These are phyloP conservation scores for Apolygus lucorum DNA, from an alignment of 1,140 invertebrate species.

Conservation along the genomic window DNA sequence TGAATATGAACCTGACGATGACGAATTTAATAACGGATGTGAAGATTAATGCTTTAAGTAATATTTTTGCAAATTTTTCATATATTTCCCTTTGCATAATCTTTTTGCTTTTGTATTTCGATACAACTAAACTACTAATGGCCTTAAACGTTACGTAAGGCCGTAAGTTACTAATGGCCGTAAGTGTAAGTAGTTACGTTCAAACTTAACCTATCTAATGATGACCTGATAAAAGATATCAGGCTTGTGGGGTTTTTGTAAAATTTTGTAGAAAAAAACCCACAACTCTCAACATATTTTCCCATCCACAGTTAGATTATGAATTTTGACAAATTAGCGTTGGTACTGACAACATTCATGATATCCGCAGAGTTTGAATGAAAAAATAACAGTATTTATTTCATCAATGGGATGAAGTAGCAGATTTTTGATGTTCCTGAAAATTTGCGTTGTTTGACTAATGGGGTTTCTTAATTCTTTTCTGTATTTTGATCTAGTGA, in stretches of 20 bases:
- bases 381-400: not conserved
- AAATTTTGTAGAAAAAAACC: not conserved
- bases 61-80: not conserved
- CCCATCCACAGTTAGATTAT: not conserved
- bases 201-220: not conserved
- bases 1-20: not conserved
- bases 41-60: not conserved
- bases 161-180: too few species aligned
- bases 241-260: not conserved
- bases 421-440: not conserved
- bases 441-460: not conserved
- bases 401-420: not conserved
- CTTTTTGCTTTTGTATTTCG: not conserved
- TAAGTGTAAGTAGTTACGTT: not conserved
- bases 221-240: not conserved
- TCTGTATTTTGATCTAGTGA: too few species aligned
- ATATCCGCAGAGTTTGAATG: not conserved
- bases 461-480: too few species aligned
- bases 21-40: not conserved
- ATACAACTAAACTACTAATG: not conserved
- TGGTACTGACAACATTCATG: not conserved
- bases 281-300: not conserved
- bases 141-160: too few species aligned
- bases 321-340: not conserved
- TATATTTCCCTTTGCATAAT: not conserved